Conservation (phyloP, 2,888 invertebrate species). For the Ectemnius cavifrons region DNA sequence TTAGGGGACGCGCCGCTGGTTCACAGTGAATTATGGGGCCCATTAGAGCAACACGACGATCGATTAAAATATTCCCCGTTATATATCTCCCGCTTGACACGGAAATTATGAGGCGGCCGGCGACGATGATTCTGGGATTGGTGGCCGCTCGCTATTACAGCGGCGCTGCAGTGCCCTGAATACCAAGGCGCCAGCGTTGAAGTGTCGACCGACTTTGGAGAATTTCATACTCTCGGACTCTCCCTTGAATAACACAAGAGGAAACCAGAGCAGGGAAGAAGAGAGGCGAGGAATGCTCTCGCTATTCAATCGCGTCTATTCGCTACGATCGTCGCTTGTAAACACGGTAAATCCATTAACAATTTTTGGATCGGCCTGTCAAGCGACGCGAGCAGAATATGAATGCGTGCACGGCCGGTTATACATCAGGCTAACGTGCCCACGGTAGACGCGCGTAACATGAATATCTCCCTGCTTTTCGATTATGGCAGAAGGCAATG, state of each 20-base stretch:
- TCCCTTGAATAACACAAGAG: constrained; percentile 17
- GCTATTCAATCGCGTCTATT: constrained; percentile 37
- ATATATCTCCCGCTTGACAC: constrained; percentile 35
- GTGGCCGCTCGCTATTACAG: constrained; percentile 7
- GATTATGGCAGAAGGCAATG: background rate
- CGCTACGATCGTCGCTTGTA: constrained; percentile 46
- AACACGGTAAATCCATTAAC: constrained; percentile 73
- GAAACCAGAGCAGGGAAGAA: constrained; percentile 3
- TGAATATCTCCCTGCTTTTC: constrained; percentile 15
- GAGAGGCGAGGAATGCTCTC: background rate
- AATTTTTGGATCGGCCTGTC: constrained; percentile 63
- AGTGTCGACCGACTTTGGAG: constrained; percentile 15
- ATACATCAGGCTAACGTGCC: constrained; percentile 49
- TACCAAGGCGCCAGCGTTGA: constrained; percentile 5
- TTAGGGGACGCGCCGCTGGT: constrained; percentile 27
- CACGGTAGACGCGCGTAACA: constrained; percentile 10
- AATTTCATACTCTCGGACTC: constrained; percentile 5
- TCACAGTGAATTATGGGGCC: constrained; percentile 33
- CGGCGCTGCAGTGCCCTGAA: constrained; percentile 18
- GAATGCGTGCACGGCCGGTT: constrained; percentile 52
- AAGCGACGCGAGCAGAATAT: constrained; percentile 47
- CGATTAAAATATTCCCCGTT: constrained; percentile 50
- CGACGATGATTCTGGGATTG: constrained; percentile 15
- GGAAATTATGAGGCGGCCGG: constrained; percentile 28
- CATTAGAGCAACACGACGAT: constrained; percentile 44